Evolutionary conservation across 2,888 invertebrate genomes (phyloP), one percentile per base, ranked within the genome.

Genomic region (Heteromurus nitidus): DNA sequence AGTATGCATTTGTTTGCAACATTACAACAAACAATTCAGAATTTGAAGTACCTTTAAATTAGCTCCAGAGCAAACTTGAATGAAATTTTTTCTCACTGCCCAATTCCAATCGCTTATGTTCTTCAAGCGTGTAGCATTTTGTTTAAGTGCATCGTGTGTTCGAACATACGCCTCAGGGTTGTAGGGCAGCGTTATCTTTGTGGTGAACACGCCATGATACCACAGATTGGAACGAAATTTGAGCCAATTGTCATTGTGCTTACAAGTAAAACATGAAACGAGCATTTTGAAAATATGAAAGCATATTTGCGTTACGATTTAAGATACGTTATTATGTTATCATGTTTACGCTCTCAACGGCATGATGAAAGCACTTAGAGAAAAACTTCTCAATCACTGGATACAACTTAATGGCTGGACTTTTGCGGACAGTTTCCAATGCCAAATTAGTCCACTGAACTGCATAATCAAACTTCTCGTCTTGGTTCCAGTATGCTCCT

Each of bases 1-100:
- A 65, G 18, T 65, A n/a, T n/a, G n/a, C n/a, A n/a, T n/a, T n/a
- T n/a, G n/a, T n/a, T n/a, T n/a, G n/a, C n/a, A n/a, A 31, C 31
- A 64, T 18, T 16, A 11, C 18, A 31, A 22, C 11, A 24, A 22
- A 65, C 3, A 2, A 2, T 22, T 26, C 58, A 55, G 36, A 18
- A 24, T 28, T 44, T 67, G 11, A 5, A 24, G n/a, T n/a, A 84
- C 84, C 72, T 75, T 64, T 9, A 74, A 36, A 77, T 77, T 77
- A 65, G 58, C 65, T 11, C 83, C 83, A n/a, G 80, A 50, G 42
- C 80, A 80, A 16, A 74, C 50, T 42, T 36, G 13, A 18, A 31
- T 55, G 42, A 80, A 80, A 22, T 80, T 80, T 1, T 16, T 24
- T 9, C 5, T 22, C 1, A 58, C 20, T 18, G 75, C 55, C 75